Evolutionary conservation across 2,888 invertebrate genomes (phyloP).

Genomic region (Chloromyia formosa): DNA sequence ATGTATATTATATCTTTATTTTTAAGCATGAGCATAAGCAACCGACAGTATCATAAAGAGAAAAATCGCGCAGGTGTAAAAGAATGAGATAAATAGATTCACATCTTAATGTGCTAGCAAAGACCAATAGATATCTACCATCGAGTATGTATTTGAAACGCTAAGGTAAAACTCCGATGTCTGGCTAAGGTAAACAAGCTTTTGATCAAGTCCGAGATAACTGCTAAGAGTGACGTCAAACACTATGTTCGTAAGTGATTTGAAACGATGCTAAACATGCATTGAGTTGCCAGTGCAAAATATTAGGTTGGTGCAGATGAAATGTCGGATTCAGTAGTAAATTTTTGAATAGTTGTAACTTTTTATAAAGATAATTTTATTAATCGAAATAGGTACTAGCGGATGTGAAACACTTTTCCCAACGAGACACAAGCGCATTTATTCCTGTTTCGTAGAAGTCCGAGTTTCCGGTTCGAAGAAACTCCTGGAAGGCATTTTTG

Average conservation of each 20-base stretch:
- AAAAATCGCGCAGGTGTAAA: conserved; percentile 48
- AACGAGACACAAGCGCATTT: too few relatives aligned
- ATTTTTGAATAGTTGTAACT: too few relatives aligned
- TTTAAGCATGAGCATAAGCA: conserved; percentile 27
- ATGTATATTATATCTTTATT: neutral
- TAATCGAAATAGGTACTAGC: too few relatives aligned
- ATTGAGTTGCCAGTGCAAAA: conserved; percentile 11
- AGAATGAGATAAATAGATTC: conserved; percentile 31
- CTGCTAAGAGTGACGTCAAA: conserved; percentile 34
- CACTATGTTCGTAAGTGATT: conserved; percentile 4
- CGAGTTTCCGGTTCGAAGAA: too few relatives aligned
- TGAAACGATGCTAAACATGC: neutral
- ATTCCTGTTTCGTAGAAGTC: too few relatives aligned
- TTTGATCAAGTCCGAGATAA: conserved; percentile 27
- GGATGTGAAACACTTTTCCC: too few relatives aligned
- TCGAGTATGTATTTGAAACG: neutral
- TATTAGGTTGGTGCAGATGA: too few relatives aligned
- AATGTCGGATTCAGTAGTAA: too few relatives aligned
- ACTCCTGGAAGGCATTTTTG: too few relatives aligned
- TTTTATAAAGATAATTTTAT: too few relatives aligned
- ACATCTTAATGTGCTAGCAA: neutral
- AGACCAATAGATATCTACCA: neutral
- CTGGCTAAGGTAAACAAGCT: conserved; percentile 42
- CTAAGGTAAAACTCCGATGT: conserved; percentile 29
- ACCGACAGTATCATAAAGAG: neutral